Evolutionary conservation across 1,140 invertebrate species (phyloP), one percentile per base, ranked within the genome.

Genomic region (Halesus radiatus): DNA sequence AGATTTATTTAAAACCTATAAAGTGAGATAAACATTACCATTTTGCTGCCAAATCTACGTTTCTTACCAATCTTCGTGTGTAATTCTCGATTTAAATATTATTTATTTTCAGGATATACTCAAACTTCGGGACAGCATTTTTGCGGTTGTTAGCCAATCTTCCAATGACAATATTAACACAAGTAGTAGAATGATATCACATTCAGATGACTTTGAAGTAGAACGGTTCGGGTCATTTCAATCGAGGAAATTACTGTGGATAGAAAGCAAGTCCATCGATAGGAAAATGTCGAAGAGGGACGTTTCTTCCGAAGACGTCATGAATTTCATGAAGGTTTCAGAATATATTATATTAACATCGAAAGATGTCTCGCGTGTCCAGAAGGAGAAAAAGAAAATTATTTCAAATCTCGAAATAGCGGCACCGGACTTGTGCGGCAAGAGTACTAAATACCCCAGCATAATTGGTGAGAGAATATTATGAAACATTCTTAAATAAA

Each of bases 321-420:
- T 70, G 54, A 83, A 78, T 76, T 79, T 78, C 22, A 56, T 83
- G 22, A 78, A 80, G 72, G 64, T 80, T 10, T 83, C 81, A 18
- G 81, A 83, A 79, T 83, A 80, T 76, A 75, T 83, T 7, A 80
- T 83, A 75, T 45, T 70, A 26, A 83, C 45, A 0, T 80, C 79
- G 23, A 79, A 80, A 72, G 76, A 83, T 83, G 23, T 22, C 16
- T 23, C 53, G 3, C 76, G 70, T 56, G 56, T 83, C 15, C 18
- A 23, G 20, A 79, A 32, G 72, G 81, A 83, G 56, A 83, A 83
- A 52, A 70, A 80, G 29, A 83, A 83, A 66, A 52, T 83, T 5
- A 13, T 83, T 10, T 70, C 76, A n/a, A 80, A 79, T 18, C n/a
- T 83, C 13, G 29, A 80, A 23, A 76, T 76, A 60, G 79, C 81